phyloP scores from a whole-genome alignment of 2,797 vertebrate genomes.

The Trachurus trachurus region DNA sequence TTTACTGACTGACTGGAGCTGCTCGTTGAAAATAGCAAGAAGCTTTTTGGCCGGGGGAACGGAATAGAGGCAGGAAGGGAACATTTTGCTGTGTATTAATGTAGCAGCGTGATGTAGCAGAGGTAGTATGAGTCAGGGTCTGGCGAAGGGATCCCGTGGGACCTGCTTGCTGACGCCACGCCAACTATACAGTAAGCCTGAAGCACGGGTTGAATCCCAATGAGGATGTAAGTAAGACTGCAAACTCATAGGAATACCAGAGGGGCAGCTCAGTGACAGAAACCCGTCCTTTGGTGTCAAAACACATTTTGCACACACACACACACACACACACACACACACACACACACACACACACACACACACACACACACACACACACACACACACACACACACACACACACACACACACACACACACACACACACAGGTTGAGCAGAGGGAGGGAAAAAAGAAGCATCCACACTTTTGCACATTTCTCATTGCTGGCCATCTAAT shows the following conservation, averaged over 20 bases:
- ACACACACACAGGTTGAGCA: too few relatives aligned
- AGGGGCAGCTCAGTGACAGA: constrained; percentile 10
- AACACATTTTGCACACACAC: constrained; percentile 4
- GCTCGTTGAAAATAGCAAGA: constrained; percentile 24
- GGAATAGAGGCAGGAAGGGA: constrained; percentile 19
- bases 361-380: constrained; percentile 11
- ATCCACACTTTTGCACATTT: constrained; percentile 70
- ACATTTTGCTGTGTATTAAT: constrained; percentile 36
- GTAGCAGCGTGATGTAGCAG: constrained; percentile 38
- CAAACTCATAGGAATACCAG: constrained; percentile 24
- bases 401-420: constrained; percentile 11
- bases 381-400: constrained; percentile 11
- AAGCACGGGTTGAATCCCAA: constrained; percentile 69
- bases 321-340: constrained; percentile 15
- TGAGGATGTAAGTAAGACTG: constrained; percentile 59
- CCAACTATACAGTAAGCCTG: constrained; percentile 63
- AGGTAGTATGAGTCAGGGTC: constrained; percentile 78
- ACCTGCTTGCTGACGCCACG: constrained; percentile 62
- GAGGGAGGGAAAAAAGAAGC: too few relatives aligned
- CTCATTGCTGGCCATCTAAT: constrained; percentile 69
- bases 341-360: neutral
- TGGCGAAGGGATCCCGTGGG: constrained; percentile 72
- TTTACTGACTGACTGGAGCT: constrained; percentile 37
- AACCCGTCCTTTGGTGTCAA: constrained; percentile 17
- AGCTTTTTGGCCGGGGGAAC: constrained; percentile 18